Evolutionary conservation across 2,888 invertebrate genomes (phyloP).

Genomic region (Mimas tiliae): DNA sequence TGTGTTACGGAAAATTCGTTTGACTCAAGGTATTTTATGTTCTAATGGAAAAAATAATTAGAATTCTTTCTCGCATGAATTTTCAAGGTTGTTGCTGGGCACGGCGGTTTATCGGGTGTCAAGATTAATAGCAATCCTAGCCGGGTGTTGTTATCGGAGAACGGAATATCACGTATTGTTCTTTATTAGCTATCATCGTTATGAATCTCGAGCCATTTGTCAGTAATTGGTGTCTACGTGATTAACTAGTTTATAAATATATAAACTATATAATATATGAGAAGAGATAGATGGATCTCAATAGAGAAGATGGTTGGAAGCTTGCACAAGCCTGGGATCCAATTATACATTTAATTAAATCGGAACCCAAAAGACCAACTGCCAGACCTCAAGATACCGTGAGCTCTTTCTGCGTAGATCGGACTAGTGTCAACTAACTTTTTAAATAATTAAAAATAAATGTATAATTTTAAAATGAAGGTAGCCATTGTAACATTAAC

Average conservation of each 20-base stretch:
- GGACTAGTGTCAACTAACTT: too few relatives aligned
- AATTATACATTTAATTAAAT: too few relatives aligned
- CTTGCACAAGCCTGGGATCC: too few relatives aligned
- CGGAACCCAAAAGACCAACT: too few relatives aligned
- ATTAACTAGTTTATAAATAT: background rate
- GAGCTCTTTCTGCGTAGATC: too few relatives aligned
- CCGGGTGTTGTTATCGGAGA: slow-evolving; percentile 6
- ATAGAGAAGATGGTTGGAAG: too few relatives aligned
- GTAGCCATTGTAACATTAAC: too few relatives aligned
- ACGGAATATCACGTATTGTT: background rate
- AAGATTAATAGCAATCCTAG: background rate
- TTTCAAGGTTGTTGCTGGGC: background rate
- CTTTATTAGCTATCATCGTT: background rate
- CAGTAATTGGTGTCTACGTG: background rate
- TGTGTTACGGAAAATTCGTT: background rate
- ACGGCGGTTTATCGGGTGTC: slow-evolving; percentile 6
- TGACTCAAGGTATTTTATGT: background rate
- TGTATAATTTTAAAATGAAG: too few relatives aligned
- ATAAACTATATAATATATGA: too few relatives aligned
- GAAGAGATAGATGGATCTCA: too few relatives aligned
- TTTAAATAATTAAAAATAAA: too few relatives aligned
- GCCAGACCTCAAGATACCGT: too few relatives aligned
- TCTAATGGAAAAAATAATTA: background rate
- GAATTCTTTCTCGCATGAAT: background rate
- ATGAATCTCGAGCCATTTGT: slow-evolving; percentile 2